A percentile compares a stretch with the other conserved stretches of the same genome.
These are phyloP conservation scores for Oplegnathus fasciatus DNA, from an alignment of 2,113 vertebrate genomes.

Conservation along the genomic window DNA sequence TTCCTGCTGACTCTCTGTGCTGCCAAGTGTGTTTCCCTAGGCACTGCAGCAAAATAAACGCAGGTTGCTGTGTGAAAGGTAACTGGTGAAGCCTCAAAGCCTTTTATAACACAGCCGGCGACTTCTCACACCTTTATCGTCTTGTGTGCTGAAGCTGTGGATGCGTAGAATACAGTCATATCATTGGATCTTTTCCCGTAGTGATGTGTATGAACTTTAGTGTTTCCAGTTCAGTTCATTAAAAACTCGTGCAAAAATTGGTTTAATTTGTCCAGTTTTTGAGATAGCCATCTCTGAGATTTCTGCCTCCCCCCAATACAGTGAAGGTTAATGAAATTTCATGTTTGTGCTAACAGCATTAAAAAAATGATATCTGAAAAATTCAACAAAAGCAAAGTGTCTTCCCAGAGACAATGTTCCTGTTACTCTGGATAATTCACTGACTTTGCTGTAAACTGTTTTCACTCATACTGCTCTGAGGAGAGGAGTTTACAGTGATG, in stretches of 20 bases:
- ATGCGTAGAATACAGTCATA: neutral
- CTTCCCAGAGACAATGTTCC: neutral
- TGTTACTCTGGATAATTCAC: neutral
- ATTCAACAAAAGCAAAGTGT: neutral
- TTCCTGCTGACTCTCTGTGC: slow-evolving; percentile 45
- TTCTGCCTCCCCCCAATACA: neutral
- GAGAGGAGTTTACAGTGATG: neutral
- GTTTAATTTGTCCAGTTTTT: neutral
- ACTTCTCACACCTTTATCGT: neutral
- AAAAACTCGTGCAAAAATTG: neutral
- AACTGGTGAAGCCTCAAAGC: slow-evolving; percentile 2
- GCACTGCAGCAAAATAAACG: slow-evolving; percentile 25
- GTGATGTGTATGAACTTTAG: neutral
- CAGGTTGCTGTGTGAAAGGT: slow-evolving; percentile 42
- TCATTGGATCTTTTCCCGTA: neutral
- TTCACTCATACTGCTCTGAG: neutral
- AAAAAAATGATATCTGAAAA: neutral
- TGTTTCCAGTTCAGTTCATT: neutral
- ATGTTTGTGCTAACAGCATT: neutral
- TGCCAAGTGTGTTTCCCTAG: slow-evolving; percentile 23
- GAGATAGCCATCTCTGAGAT: neutral
- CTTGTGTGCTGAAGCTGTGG: neutral
- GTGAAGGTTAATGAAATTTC: neutral
- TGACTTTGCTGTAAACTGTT: neutral
- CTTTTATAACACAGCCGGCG: neutral